Percentiles rank a stretch among this genome's conserved stretches.
These are phyloP conservation scores for Campopleginae sp. DNA, from an alignment of 2,888 invertebrate genomes.

Conservation along the genomic window DNA sequence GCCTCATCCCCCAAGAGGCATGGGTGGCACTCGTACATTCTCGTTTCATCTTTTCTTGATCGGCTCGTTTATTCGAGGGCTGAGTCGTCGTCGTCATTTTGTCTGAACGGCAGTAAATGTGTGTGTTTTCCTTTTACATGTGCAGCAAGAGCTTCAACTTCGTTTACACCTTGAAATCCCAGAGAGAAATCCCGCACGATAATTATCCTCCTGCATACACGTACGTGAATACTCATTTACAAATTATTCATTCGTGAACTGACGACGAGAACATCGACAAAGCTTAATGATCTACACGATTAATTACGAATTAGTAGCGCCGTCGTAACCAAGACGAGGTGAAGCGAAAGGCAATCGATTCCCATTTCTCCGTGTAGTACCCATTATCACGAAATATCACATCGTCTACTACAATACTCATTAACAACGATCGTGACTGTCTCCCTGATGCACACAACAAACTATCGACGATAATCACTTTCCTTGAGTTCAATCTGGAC, in stretches of 20 bases:
- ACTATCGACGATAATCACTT: too few relatives aligned
- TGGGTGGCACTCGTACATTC: not conserved
- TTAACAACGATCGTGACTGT: slow-evolving; percentile 24
- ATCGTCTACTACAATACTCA: slow-evolving; percentile 27
- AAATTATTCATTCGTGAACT: slow-evolving; percentile 2
- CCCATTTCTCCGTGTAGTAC: slow-evolving; percentile 48
- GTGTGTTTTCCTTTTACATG: slow-evolving; percentile 14
- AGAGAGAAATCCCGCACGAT: slow-evolving; percentile 53
- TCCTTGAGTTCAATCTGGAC: too few relatives aligned
- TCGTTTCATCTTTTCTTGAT: slow-evolving; percentile 44
- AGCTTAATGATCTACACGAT: slow-evolving; percentile 66
- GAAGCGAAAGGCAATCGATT: slow-evolving; percentile 21
- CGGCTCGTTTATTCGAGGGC: slow-evolving; percentile 53
- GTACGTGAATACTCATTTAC: slow-evolving; percentile 10
- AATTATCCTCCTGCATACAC: slow-evolving; percentile 25
- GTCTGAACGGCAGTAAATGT: slow-evolving; percentile 10
- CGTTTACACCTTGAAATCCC: slow-evolving; percentile 45
- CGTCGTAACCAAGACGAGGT: slow-evolving; percentile 22
- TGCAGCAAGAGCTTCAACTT: slow-evolving; percentile 8
- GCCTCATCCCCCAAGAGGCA: not conserved
- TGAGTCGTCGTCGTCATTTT: slow-evolving; percentile 61
- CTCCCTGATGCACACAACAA: not conserved
- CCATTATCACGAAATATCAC: slow-evolving; percentile 34
- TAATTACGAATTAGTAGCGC: slow-evolving; percentile 63
- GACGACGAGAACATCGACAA: slow-evolving; percentile 15